These are phyloP conservation scores for Isotomurus palustris DNA, from an alignment of 2,888 invertebrate species.

Conservation along the genomic window DNA sequence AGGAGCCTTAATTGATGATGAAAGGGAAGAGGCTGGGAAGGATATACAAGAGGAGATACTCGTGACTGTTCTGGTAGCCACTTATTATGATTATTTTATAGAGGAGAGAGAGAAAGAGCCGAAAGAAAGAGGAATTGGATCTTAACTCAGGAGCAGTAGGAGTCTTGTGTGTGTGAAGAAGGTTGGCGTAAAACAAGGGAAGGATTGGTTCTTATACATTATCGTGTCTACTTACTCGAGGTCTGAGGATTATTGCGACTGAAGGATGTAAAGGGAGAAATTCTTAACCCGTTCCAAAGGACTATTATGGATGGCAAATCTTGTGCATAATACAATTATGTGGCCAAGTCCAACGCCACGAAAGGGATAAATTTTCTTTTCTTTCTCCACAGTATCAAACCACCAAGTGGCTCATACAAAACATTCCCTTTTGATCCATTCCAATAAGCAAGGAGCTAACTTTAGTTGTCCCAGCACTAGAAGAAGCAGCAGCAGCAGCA, in stretches of 20 bases:
- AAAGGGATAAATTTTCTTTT: slow-evolving; percentile 44
- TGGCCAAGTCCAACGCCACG: slow-evolving; percentile 39
- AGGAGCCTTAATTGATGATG: slow-evolving; percentile 14
- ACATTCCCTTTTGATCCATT: slow-evolving; percentile 44
- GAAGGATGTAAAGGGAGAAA: slow-evolving; percentile 25
- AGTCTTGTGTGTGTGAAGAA: too few species aligned
- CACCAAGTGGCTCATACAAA: slow-evolving; percentile 38
- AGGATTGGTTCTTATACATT: not conserved
- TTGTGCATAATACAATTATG: slow-evolving; percentile 45
- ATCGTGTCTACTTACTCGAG: not conserved
- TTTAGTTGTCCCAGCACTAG: too few species aligned
- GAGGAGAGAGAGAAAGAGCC: slow-evolving; percentile 5
- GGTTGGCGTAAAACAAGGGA: not conserved
- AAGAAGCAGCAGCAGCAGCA: too few species aligned
- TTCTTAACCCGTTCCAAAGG: slow-evolving; percentile 24
- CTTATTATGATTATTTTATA: slow-evolving; percentile 22
- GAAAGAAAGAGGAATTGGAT: not conserved
- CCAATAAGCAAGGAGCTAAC: slow-evolving; percentile 44
- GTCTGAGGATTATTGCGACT: slow-evolving; percentile 27
- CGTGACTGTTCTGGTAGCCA: not conserved
- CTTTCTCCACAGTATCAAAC: slow-evolving; percentile 28
- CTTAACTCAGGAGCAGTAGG: not conserved
- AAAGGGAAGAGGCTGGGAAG: slow-evolving; percentile 2
- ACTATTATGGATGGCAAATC: slow-evolving; percentile 34
- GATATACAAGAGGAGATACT: slow-evolving; percentile 1